Evolutionary conservation across 2,113 vertebrate species (phyloP).

Genomic region (Petaurus breviceps): DNA sequence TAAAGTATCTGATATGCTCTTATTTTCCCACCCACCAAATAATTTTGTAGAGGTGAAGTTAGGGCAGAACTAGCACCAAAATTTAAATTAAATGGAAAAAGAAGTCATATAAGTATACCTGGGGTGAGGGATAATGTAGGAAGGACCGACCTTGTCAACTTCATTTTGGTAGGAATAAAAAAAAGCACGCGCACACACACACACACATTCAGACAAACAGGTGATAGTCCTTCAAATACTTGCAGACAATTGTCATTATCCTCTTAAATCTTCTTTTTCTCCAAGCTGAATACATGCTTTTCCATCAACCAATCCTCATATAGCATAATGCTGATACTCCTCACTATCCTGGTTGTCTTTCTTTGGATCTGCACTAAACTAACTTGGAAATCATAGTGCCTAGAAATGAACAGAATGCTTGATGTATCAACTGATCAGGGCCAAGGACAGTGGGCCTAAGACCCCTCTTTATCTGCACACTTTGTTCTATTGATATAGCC

Average conservation of each 20-base stretch:
- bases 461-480: not conserved
- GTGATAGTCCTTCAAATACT: not conserved
- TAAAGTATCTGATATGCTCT: too few species aligned
- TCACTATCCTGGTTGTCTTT: not conserved
- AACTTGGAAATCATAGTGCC: not conserved
- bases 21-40: too few species aligned
- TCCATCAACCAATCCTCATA: not conserved
- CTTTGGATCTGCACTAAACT: not conserved
- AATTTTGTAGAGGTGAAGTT: too few species aligned
- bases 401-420: not conserved
- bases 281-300: not conserved
- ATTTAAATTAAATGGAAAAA: too few species aligned
- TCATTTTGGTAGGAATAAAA: too few species aligned
- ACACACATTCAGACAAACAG: too few species aligned
- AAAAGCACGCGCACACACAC: too few species aligned
- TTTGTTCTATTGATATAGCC: not conserved
- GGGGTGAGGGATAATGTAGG: too few species aligned
- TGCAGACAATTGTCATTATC: not conserved
- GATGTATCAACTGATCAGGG: not conserved
- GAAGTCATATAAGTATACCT: too few species aligned
- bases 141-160: too few species aligned
- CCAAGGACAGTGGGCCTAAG: not conserved
- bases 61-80: too few species aligned
- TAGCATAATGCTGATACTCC: not conserved
- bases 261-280: not conserved